A percentile compares a stretch with the other conserved stretches of the same genome.
Evolutionary conservation across 2,113 vertebrate genomes (phyloP).

Genomic region (Aegotheles bennettii): DNA sequence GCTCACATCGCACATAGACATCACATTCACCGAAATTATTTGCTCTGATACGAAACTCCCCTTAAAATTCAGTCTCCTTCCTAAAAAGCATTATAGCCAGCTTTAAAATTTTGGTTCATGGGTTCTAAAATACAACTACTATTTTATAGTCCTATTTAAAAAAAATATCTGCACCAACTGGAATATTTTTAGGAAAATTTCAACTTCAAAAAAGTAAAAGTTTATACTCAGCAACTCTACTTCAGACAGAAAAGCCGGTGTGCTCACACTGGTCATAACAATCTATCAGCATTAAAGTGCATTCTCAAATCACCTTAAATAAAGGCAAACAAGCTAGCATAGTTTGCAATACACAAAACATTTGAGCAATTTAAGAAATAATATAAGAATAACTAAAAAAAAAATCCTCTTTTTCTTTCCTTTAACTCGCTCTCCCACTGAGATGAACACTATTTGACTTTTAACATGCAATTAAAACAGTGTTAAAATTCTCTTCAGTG

Average conservation of each 20-base stretch:
- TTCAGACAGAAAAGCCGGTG: not conserved
- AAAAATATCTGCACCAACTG: not conserved
- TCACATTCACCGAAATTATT: not conserved
- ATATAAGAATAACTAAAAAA: not conserved
- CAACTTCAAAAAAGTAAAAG: not conserved
- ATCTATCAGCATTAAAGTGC: not conserved
- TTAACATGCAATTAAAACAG: not conserved
- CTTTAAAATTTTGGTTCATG: not conserved
- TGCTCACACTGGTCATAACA: not conserved
- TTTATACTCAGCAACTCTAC: not conserved
- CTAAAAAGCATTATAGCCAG: not conserved
- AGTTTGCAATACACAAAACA: not conserved
- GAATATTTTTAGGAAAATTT: not conserved
- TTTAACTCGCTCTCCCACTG: not conserved
- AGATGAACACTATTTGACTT: conserved; percentile 1
- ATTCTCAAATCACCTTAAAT: not conserved
- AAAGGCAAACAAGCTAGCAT: not conserved
- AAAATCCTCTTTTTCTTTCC: not conserved
- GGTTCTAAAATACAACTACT: not conserved
- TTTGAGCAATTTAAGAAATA: not conserved
- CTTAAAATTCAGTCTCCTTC: not conserved
- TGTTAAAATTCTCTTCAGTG: not conserved
- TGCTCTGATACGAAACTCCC: not conserved
- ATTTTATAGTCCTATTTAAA: not conserved
- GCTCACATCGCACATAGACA: not conserved